phyloP scores from a whole-genome alignment of 1,140 invertebrate genomes.

The Artemia franciscana region DNA sequence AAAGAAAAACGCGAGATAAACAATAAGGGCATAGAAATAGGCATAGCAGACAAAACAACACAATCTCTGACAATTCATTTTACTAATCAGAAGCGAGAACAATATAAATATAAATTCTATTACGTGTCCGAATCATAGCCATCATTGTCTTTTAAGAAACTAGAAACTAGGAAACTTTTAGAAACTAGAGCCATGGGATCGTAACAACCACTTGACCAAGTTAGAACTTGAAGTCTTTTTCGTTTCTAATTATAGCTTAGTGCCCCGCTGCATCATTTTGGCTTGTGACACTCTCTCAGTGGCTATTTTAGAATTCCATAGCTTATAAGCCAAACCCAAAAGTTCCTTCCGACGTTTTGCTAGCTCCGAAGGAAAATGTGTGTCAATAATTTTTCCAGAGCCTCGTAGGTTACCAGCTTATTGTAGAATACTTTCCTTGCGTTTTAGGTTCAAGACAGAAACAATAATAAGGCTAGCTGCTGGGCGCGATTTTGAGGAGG shows the following conservation, averaged over 20 bases:
- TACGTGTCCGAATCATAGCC: too few relatives aligned
- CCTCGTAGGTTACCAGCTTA: background rate
- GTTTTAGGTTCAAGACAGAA: background rate
- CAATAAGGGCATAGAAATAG: background rate
- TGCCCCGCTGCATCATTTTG: background rate
- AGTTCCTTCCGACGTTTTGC: background rate
- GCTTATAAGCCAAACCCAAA: background rate
- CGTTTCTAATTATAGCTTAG: background rate
- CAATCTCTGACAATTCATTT: background rate
- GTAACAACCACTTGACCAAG: background rate
- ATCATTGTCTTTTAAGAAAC: background rate
- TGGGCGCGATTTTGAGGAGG: background rate
- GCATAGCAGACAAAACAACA: background rate
- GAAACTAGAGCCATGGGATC: background rate
- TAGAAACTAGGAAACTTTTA: too few relatives aligned
- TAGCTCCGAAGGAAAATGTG: background rate
- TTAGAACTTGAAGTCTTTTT: background rate
- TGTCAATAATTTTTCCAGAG: background rate
- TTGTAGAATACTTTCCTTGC: background rate
- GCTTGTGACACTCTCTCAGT: background rate
- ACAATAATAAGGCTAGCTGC: background rate
- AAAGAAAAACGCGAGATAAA: background rate
- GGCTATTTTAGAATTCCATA: background rate
- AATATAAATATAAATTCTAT: too few relatives aligned
- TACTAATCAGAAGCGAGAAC: background rate